These are phyloP conservation scores for Macaca mulatta DNA, from an alignment of 2,113 vertebrate species.

Conservation along the genomic window DNA sequence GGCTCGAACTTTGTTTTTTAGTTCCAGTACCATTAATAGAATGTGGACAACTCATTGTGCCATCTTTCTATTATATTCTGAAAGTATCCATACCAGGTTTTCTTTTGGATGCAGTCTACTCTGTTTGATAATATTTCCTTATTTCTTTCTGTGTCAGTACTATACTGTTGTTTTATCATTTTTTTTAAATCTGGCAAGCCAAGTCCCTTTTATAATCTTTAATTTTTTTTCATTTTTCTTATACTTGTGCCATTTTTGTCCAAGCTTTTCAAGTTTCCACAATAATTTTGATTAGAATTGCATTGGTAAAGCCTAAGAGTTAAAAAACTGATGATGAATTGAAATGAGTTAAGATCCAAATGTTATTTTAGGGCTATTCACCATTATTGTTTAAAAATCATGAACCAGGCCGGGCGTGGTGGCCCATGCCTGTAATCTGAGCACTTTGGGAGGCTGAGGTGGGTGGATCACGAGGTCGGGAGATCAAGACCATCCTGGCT, in stretches of 20 bases:
- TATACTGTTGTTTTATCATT: background rate
- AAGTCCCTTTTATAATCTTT: background rate
- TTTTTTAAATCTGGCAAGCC: background rate
- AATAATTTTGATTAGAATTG: conserved; percentile 31
- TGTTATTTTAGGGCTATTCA: background rate
- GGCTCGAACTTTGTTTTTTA: background rate
- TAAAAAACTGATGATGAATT: background rate
- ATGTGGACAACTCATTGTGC: background rate
- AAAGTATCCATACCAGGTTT: background rate
- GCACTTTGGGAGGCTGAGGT: too few relatives aligned
- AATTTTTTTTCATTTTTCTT: background rate
- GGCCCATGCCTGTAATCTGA: too few relatives aligned
- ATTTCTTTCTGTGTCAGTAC: background rate
- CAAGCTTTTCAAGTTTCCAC: background rate
- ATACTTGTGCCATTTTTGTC: background rate
- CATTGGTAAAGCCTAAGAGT: background rate
- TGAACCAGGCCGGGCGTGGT: background rate
- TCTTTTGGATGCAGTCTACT: background rate
- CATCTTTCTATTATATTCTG: background rate
- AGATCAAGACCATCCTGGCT: too few relatives aligned
- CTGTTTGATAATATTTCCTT: background rate
- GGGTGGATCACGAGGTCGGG: too few relatives aligned
- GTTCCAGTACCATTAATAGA: background rate
- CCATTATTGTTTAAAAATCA: background rate
- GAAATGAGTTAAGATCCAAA: background rate